A percentile compares a stretch with the other conserved stretches of the same genome.
phyloP scores from a whole-genome alignment of 1,140 invertebrate genomes.

The Chymomyza costata region DNA sequence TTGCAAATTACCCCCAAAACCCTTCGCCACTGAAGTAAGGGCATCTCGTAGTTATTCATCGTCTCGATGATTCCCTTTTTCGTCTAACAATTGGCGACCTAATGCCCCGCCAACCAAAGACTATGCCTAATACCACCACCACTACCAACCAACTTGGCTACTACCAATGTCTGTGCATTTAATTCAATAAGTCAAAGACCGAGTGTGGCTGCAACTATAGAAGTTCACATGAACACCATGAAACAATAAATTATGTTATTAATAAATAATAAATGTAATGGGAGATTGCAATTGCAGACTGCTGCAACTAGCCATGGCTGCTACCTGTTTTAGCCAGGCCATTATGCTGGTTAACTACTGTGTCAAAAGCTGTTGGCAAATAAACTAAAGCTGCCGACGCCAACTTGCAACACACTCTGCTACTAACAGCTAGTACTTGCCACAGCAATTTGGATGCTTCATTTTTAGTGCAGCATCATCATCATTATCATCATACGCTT shows the following conservation, averaged over 20 bases:
- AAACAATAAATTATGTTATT: slow-evolving; percentile 75
- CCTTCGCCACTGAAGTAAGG: too few species aligned
- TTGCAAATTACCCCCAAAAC: too few species aligned
- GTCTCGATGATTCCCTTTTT: too few species aligned
- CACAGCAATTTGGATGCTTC: slow-evolving; percentile 33
- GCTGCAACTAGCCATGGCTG: slow-evolving; percentile 25
- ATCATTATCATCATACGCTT: neutral
- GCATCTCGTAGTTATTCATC: too few species aligned
- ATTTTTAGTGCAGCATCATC: neutral
- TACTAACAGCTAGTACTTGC: slow-evolving; percentile 23
- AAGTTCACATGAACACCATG: slow-evolving; percentile 74
- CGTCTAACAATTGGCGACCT: slow-evolving; percentile 70
- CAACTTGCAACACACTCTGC: slow-evolving; percentile 2
- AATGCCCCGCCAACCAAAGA: slow-evolving; percentile 52
- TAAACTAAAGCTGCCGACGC: slow-evolving; percentile 37
- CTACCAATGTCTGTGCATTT: slow-evolving; percentile 47
- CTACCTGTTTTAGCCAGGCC: slow-evolving; percentile 52
- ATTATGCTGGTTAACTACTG: slow-evolving; percentile 43
- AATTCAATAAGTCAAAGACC: slow-evolving; percentile 49
- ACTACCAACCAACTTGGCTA: too few species aligned
- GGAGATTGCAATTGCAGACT: slow-evolving; percentile 52
- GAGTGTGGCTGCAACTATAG: slow-evolving; percentile 14
- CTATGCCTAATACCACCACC: slow-evolving; percentile 20
- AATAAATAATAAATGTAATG: slow-evolving; percentile 75
- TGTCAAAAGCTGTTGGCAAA: slow-evolving; percentile 61